A percentile compares a stretch with the other conserved stretches of the same genome.
phyloP scores from a whole-genome alignment of 2,797 vertebrate species.

The Mus spretus region DNA sequence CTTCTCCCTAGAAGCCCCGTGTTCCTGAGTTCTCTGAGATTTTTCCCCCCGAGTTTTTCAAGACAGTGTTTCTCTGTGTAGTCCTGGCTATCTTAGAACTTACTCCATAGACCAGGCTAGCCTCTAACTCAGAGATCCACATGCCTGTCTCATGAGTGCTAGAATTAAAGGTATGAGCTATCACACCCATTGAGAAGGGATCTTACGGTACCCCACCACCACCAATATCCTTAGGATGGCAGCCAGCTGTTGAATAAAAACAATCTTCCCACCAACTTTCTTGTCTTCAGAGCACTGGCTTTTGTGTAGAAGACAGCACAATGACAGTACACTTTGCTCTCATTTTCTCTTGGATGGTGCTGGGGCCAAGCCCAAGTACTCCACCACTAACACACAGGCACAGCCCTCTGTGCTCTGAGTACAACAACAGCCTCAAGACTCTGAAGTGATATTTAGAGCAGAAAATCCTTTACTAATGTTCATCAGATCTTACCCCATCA shows the following conservation, averaged over 20 bases:
- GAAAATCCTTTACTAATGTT: constrained; percentile 12
- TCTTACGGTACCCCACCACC: neutral
- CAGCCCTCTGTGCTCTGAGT: neutral
- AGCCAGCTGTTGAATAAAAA: neutral
- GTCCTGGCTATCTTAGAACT: neutral
- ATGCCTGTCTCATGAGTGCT: neutral
- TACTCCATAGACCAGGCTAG: neutral
- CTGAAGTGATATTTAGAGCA: constrained; percentile 8
- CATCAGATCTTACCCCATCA: neutral
- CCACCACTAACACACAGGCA: too few species aligned
- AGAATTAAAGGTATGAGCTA: neutral
- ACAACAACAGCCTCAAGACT: constrained; percentile 43
- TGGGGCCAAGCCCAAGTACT: neutral
- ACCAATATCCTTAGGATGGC: neutral
- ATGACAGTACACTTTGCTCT: neutral
- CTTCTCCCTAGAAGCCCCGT: neutral
- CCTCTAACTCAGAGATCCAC: neutral
- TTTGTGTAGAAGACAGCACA: neutral
- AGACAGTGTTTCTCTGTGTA: neutral
- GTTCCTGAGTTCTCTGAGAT: neutral
- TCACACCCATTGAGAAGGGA: neutral
- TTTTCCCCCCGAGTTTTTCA: neutral
- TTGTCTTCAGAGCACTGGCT: neutral
- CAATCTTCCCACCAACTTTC: neutral
- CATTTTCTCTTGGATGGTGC: neutral